These are phyloP conservation scores for Galemys pyrenaicus DNA, from an alignment of 2,113 vertebrate species.

Conservation along the genomic window DNA sequence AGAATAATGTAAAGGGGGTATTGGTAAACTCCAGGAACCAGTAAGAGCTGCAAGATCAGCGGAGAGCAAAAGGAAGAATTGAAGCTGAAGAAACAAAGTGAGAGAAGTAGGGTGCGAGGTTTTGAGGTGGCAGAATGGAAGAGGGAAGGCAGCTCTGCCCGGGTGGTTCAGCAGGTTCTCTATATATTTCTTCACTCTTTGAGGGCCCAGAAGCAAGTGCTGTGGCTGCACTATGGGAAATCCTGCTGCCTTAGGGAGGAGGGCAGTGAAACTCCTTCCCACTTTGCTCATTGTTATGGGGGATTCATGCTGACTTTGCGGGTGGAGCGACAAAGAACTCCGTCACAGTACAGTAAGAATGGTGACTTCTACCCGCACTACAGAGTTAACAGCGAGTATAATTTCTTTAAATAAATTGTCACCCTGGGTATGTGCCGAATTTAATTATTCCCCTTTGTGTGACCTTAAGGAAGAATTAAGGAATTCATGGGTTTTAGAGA, in stretches of 20 bases:
- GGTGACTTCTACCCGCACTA: not conserved
- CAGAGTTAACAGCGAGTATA: not conserved
- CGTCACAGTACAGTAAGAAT: not conserved
- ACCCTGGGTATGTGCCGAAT: not conserved
- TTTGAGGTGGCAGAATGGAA: not conserved
- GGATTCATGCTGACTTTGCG: not conserved
- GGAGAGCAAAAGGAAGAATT: not conserved
- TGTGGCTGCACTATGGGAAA: no score
- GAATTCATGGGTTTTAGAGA: constrained; percentile 11
- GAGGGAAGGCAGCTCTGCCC: not conserved
- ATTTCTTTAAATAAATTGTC: not conserved
- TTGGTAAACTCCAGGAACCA: not conserved
- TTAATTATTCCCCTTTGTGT: not conserved
- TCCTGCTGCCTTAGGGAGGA: not conserved
- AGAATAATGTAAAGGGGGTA: not conserved
- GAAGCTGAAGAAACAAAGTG: not conserved
- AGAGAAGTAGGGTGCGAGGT: not conserved
- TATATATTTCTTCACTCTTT: not conserved
- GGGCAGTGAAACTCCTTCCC: not conserved
- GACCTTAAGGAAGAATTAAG: not conserved
- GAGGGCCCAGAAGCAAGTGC: not conserved
- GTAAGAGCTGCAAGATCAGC: not conserved
- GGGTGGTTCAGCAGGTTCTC: not conserved
- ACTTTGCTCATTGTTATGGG: not conserved
- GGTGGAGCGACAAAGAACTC: not conserved